Evolutionary conservation across 1,140 invertebrate genomes (phyloP).

Genomic region (Nephotettix cincticeps): DNA sequence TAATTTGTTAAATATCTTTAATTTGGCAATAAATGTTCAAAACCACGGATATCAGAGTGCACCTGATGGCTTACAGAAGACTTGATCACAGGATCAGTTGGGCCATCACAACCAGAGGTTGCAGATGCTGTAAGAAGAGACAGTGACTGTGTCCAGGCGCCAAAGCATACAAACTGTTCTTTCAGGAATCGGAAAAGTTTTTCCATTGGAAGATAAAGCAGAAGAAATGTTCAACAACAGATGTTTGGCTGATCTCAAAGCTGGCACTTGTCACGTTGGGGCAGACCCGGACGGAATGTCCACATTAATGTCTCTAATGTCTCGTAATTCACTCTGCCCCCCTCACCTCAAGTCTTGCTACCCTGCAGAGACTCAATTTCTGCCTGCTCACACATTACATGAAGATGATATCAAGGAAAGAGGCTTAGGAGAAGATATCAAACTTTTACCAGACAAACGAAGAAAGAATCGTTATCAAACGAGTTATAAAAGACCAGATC

Average conservation of each 20-base stretch:
- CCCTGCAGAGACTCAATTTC: slow-evolving; percentile 79
- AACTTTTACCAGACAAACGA: too few relatives aligned
- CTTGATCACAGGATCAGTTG: too few relatives aligned
- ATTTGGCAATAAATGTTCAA: too few relatives aligned
- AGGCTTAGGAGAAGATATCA: too few relatives aligned
- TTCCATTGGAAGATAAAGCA: slow-evolving; percentile 51
- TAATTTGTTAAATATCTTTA: too few relatives aligned
- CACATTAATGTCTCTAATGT: slow-evolving; percentile 74
- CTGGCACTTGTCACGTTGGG: slow-evolving; percentile 18
- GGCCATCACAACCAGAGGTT: too few relatives aligned
- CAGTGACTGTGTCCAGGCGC: neutral
- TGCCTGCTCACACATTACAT: slow-evolving; percentile 50
- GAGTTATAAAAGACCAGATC: too few relatives aligned
- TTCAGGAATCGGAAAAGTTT: slow-evolving; percentile 41
- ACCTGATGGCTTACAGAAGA: too few relatives aligned
- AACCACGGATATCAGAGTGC: too few relatives aligned
- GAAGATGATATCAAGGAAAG: slow-evolving; percentile 81
- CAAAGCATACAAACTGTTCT: slow-evolving; percentile 33
- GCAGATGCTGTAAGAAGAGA: neutral
- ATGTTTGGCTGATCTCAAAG: slow-evolving; percentile 46
- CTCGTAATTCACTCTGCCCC: slow-evolving; percentile 81
- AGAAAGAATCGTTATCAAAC: too few relatives aligned
- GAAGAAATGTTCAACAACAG: slow-evolving; percentile 49
- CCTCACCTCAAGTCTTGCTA: slow-evolving; percentile 89
- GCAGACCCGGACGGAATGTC: slow-evolving; percentile 51